These are phyloP conservation scores for Axis porcinus DNA, from an alignment of 2,113 vertebrate species.

Conservation along the genomic window DNA sequence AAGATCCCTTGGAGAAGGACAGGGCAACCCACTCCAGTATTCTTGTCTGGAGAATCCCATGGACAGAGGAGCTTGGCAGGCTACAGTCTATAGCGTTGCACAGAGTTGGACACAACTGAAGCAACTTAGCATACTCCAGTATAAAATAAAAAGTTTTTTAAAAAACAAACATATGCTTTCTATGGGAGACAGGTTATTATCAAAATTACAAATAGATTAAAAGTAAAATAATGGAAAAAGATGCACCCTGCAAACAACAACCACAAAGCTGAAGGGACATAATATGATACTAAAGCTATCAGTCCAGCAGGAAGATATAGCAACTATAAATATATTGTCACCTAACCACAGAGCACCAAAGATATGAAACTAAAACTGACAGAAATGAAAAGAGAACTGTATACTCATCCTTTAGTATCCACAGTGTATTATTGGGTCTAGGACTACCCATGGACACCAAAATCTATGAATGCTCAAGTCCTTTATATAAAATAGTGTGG, in stretches of 20 bases:
- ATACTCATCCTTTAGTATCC: background rate
- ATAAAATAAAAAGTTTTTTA: background rate
- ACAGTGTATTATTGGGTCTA: background rate
- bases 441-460: background rate
- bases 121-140: background rate
- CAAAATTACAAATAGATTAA: background rate
- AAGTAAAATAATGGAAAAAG: background rate
- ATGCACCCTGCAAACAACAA: background rate
- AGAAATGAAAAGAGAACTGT: background rate
- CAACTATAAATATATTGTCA: background rate
- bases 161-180: background rate
- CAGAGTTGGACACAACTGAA: background rate
- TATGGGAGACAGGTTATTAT: background rate
- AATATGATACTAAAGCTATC: background rate
- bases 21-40: background rate
- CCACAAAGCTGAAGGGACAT: background rate
- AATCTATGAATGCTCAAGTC: background rate
- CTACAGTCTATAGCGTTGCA: background rate
- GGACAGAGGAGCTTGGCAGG: background rate
- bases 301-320: background rate
- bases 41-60: background rate
- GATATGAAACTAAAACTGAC: background rate
- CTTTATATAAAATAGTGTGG: background rate
- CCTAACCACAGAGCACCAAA: background rate
- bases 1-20: background rate